These are phyloP conservation scores for Ciconia stormi DNA, from an alignment of 2,113 vertebrate species.

Conservation along the genomic window DNA sequence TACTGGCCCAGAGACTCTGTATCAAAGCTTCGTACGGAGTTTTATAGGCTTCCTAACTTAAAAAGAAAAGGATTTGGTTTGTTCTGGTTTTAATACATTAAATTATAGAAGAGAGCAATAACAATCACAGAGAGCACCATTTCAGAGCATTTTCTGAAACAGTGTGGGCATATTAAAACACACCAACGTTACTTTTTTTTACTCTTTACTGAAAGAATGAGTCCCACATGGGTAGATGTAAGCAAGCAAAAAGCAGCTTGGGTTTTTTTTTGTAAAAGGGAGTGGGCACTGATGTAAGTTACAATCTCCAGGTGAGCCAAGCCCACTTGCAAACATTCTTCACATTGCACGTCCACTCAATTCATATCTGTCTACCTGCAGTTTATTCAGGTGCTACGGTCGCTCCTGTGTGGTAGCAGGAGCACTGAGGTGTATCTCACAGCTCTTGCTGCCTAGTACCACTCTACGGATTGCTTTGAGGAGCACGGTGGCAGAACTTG, in stretches of 20 bases:
- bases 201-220: neutral
- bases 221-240: neutral
- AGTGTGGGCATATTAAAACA: neutral
- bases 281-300: neutral
- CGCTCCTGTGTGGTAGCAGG: neutral
- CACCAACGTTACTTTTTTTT: neutral
- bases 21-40: fast-evolving
- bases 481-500: neutral
- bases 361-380: neutral
- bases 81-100: neutral
- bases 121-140: neutral
- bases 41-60: neutral
- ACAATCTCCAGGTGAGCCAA: neutral
- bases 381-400: neutral
- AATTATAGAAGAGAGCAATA: neutral
- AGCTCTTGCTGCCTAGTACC: neutral
- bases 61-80: neutral
- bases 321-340: neutral
- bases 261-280: neutral
- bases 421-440: neutral
- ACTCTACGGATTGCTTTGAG: neutral
- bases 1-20: neutral
- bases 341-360: neutral
- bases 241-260: neutral
- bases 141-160: neutral